phyloP scores from a whole-genome alignment of 2,797 vertebrate genomes.

The Euphonia xanthogaster region DNA sequence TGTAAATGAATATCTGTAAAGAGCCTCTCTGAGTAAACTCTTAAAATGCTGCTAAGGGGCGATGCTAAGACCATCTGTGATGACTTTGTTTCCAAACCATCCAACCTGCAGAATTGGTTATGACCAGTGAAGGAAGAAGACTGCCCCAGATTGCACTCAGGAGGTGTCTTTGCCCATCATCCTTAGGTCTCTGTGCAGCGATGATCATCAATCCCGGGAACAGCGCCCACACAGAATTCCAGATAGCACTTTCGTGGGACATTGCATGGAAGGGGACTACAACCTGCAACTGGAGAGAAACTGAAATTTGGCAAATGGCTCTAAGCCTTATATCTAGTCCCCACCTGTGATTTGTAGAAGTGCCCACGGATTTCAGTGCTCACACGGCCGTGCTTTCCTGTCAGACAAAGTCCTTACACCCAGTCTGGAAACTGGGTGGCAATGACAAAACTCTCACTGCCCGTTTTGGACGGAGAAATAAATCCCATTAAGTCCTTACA shows the following conservation, averaged over 20 bases:
- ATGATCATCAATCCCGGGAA: not conserved
- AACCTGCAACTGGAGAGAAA: not conserved
- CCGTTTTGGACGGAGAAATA: not conserved
- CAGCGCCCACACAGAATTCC: not conserved
- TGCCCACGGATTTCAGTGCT: not conserved
- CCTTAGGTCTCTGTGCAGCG: not conserved
- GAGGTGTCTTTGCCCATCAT: not conserved
- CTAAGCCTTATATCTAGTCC: not conserved
- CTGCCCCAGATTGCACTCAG: not conserved
- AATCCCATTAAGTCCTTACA: not conserved
- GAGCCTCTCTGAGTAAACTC: not conserved
- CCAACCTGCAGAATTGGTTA: not conserved
- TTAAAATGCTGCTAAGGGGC: not conserved
- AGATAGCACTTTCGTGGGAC: not conserved
- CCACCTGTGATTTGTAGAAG: not conserved
- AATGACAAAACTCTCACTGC: not conserved
- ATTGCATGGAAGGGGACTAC: not conserved
- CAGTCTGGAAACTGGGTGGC: not conserved
- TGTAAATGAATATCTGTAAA: slow-evolving; percentile 29
- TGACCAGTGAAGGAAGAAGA: not conserved
- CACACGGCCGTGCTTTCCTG: not conserved
- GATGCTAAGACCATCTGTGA: not conserved
- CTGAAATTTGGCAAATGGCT: not conserved
- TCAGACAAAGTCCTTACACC: not conserved
- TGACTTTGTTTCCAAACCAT: not conserved